Percentiles rank a stretch among this genome's conserved stretches.
These are phyloP conservation scores for Drosophila pseudoobscura DNA, from an alignment of 1,140 invertebrate species.

Conservation along the genomic window DNA sequence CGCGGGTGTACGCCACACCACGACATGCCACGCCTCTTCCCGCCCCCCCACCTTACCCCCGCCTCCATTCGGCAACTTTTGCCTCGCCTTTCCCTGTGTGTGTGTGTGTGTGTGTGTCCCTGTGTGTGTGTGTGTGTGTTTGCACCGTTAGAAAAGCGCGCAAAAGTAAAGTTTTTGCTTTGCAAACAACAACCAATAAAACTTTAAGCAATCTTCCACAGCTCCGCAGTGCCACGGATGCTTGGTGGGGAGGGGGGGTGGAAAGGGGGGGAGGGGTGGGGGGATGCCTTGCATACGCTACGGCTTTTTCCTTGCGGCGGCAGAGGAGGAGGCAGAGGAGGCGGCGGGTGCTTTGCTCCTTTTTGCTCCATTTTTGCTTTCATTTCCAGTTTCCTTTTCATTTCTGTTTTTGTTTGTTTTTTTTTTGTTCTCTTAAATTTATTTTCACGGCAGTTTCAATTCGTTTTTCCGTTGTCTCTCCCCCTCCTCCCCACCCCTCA, in stretches of 20 bases:
- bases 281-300: conserved; percentile 33
- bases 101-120: conserved; percentile 7
- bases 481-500: neutral
- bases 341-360: neutral
- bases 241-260: too few relatives aligned
- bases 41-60: too few relatives aligned
- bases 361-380: conserved; percentile 36
- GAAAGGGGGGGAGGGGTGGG: neutral
- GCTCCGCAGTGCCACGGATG: conserved; percentile 30
- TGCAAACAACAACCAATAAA: conserved; percentile 81
- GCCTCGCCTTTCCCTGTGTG: conserved; percentile 5
- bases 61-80: conserved; percentile 65
- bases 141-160: conserved; percentile 64
- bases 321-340: neutral
- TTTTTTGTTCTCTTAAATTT: conserved; percentile 20
- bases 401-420: conserved; percentile 13
- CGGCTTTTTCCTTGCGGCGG: conserved; percentile 2
- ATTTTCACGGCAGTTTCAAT: conserved; percentile 41
- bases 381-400: conserved; percentile 10
- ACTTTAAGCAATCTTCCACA: conserved; percentile 79
- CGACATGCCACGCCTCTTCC: too few relatives aligned
- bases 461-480: conserved; percentile 11
- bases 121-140: conserved; percentile 43
- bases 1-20: too few relatives aligned
- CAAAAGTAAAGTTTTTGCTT: conserved; percentile 81